Conservation (phyloP, 1,140 invertebrate species). For the Acarapis woodi region DNA sequence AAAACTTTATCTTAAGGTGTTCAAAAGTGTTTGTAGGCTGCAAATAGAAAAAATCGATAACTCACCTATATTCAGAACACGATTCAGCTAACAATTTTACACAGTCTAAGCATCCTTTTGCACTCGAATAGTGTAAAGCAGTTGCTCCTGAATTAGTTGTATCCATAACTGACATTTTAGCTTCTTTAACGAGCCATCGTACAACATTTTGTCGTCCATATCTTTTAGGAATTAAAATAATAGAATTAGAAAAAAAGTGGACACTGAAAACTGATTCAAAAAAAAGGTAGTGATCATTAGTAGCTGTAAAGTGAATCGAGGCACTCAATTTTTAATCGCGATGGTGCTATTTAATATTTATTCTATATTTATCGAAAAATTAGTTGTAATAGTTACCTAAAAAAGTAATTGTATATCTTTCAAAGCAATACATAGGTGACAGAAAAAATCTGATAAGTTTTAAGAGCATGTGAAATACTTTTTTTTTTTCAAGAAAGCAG, state of each 20-base stretch:
- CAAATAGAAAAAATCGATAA: too few relatives aligned
- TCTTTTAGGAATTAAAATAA: slow-evolving; percentile 4
- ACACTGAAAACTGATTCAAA: background rate
- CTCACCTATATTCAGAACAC: slow-evolving; percentile 35
- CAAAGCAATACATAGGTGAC: background rate
- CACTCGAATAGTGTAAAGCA: slow-evolving; percentile 53
- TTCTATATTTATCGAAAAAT: too few relatives aligned
- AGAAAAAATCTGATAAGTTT: background rate
- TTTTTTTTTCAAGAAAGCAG: background rate
- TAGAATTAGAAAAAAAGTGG: too few relatives aligned
- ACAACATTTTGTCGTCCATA: slow-evolving; percentile 12
- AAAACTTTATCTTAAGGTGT: too few relatives aligned
- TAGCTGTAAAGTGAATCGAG: too few relatives aligned
- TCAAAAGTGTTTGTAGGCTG: too few relatives aligned
- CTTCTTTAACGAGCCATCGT: slow-evolving; percentile 21
- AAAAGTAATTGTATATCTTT: too few relatives aligned
- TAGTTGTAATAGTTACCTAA: too few relatives aligned
- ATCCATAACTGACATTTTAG: slow-evolving; percentile 24
- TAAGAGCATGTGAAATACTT: background rate
- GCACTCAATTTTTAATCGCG: too few relatives aligned
- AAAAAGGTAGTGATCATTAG: background rate
- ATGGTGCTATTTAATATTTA: too few relatives aligned
- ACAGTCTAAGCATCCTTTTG: slow-evolving; percentile 47
- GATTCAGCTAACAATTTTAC: slow-evolving; percentile 45
- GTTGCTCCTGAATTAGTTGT: slow-evolving; percentile 26